Percentiles rank a stretch among this genome's conserved stretches.
Evolutionary conservation across 2,888 invertebrate species (phyloP).

Genomic region (Leucoma salicis): DNA sequence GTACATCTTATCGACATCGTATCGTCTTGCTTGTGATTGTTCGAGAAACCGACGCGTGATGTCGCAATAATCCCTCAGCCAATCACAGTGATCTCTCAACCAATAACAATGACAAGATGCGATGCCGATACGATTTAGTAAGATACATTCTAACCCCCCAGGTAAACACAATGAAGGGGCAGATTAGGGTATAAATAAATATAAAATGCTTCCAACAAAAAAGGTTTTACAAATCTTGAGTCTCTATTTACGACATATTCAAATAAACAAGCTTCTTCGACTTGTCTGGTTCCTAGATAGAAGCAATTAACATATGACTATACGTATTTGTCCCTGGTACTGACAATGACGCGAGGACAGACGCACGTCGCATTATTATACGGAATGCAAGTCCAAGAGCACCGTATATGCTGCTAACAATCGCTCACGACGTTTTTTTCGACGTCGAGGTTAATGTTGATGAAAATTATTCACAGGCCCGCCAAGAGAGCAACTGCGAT

Average conservation of each 20-base stretch:
- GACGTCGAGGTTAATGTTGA: constrained; percentile 4
- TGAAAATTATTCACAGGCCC: too few species aligned
- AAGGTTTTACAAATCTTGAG: neutral
- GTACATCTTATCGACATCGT: too few species aligned
- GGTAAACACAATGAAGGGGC: too few species aligned
- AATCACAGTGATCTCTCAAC: too few species aligned
- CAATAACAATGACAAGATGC: too few species aligned
- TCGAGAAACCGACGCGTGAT: too few species aligned
- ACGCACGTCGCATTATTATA: constrained; percentile 24
- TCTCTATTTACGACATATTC: neutral
- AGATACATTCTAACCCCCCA: too few species aligned
- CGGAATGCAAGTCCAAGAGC: constrained; percentile 15
- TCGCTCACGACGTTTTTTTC: constrained; percentile 32
- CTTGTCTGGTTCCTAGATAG: constrained; percentile 13
- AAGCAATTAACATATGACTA: constrained; percentile 28
- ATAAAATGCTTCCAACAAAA: too few species aligned
- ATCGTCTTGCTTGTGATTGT: too few species aligned
- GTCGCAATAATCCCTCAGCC: too few species aligned
- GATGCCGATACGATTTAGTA: too few species aligned
- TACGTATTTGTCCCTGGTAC: constrained; percentile 23
- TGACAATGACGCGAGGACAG: constrained; percentile 35
- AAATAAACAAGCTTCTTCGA: constrained; percentile 11
- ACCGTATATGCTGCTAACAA: constrained; percentile 37
- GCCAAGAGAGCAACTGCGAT: neutral
- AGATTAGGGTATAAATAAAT: too few species aligned